phyloP scores from a whole-genome alignment of 2,888 invertebrate genomes.

The Lydus trimaculatus region DNA sequence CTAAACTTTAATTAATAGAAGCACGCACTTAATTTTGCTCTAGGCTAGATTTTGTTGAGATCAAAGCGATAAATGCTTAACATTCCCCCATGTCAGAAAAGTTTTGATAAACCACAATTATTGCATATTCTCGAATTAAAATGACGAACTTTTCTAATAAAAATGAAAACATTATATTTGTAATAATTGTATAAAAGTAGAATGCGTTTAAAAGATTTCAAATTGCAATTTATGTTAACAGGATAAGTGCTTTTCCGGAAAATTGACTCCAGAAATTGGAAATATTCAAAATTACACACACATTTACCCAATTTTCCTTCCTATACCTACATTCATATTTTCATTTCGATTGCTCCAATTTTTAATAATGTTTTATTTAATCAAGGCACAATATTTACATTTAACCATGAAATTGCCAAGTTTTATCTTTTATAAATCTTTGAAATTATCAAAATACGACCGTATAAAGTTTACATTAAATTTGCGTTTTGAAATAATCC shows the following conservation, averaged over 20 bases:
- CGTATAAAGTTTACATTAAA: constrained; percentile 2
- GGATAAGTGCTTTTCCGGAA: neutral
- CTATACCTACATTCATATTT: no score
- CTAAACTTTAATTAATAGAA: neutral
- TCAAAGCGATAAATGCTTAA: neutral
- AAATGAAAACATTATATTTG: no score
- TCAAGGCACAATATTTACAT: neutral
- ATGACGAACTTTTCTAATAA: no score
- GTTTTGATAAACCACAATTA: neutral
- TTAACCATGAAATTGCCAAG: neutral
- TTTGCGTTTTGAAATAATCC: neutral
- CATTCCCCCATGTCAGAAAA: neutral
- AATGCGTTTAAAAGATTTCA: neutral
- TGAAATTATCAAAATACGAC: neutral
- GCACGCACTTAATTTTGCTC: neutral
- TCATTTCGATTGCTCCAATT: neutral
- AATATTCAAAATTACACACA: neutral
- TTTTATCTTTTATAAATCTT: neutral
- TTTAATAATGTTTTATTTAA: neutral
- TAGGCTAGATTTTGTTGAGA: neutral
- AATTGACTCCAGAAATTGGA: neutral
- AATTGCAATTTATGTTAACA: neutral
- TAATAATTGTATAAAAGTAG: no score
- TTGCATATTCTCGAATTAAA: no score
- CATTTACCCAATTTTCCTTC: no score